Base-by-base conservation (phyloP, 1,140 invertebrate genomes). In the Neodiprion lecontei region DNA sequence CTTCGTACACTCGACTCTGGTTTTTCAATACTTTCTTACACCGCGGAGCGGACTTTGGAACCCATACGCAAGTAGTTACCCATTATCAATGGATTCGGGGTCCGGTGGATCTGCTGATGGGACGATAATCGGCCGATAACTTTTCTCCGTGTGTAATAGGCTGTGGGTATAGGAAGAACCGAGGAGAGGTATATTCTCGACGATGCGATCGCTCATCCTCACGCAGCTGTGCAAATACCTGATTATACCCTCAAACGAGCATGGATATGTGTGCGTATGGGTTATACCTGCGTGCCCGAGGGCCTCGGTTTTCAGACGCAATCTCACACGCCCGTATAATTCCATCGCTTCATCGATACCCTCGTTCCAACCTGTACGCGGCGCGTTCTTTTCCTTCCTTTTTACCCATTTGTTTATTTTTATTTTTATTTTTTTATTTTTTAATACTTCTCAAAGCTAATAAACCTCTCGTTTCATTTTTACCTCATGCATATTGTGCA, bases 21-120 rank as follows among this genome's bases (percentile, higher is more conserved):
- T 65, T 65, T 65, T n/a, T 65, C 61, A n/a, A 65, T 12, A 12
- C 11, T 65, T n/a, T 65, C 61, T n/a, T n/a, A 1, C 17, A 21
- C 17, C 17, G 67, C 23, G 28, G 28, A 1, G 28, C 28, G 5
- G 28, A 40, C 28, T 40, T 40, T 40, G 28, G 28, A 40, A 40
- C 28, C 28, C 28, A 40, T 40, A 40, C 5, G 28, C 76, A 66
- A 75, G 77, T 78, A 72, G 72, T 77, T 71, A 61, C 50, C 53
- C 75, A 80, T 82, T 81, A 82, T 81, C 81, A 82, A 82, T 82
- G 79, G 78, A 67, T 72, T 49, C 50, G 67, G 53, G 40, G 21
- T 53, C 65, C 49, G 72, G 73, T 70, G 49, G 72, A 65, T 61
- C 77, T 80, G 61, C 69, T 23, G 68, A 4, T 50, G 28, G 66